Evolutionary conservation across 2,888 invertebrate species (phyloP).

Genomic region (Malthinus seriepunctatus): DNA sequence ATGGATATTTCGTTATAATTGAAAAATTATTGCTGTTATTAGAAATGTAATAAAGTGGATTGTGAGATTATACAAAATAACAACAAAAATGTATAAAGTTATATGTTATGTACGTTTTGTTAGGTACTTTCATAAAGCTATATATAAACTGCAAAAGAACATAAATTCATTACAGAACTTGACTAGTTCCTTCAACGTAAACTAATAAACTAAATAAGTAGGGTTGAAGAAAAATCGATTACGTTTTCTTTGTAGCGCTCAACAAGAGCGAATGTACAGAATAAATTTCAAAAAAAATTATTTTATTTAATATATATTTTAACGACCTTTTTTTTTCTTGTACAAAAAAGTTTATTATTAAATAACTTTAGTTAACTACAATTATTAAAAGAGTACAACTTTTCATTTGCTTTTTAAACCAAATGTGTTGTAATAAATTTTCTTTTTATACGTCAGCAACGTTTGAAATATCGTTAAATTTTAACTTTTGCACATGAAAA

Average conservation of each 20-base stretch:
- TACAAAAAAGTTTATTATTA: background rate
- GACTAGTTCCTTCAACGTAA: conserved; percentile 18
- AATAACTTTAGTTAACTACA: background rate
- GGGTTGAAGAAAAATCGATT: conserved; percentile 18
- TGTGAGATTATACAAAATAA: too few species aligned
- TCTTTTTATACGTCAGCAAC: background rate
- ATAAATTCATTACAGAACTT: conserved; percentile 19
- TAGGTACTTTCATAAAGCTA: background rate
- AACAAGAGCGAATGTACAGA: conserved; percentile 1
- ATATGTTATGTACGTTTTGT: too few species aligned
- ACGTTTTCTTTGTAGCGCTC: conserved; percentile 5
- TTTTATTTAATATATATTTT: conserved; percentile 6
- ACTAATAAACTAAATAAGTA: conserved; percentile 16
- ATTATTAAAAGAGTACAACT: background rate
- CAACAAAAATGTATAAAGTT: too few species aligned
- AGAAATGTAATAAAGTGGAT: too few species aligned
- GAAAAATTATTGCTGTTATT: too few species aligned
- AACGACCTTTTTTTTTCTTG: background rate
- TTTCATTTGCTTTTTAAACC: background rate
- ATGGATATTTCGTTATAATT: too few species aligned
- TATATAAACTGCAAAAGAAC: conserved; percentile 17
- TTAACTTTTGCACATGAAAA: too few species aligned
- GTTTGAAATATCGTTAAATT: too few species aligned
- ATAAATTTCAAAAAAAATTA: background rate
- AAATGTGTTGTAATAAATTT: conserved; percentile 1